A percentile compares a stretch with the other conserved stretches of the same genome.
phyloP scores from a whole-genome alignment of 2,113 vertebrate species.

The Pipra filicauda region DNA sequence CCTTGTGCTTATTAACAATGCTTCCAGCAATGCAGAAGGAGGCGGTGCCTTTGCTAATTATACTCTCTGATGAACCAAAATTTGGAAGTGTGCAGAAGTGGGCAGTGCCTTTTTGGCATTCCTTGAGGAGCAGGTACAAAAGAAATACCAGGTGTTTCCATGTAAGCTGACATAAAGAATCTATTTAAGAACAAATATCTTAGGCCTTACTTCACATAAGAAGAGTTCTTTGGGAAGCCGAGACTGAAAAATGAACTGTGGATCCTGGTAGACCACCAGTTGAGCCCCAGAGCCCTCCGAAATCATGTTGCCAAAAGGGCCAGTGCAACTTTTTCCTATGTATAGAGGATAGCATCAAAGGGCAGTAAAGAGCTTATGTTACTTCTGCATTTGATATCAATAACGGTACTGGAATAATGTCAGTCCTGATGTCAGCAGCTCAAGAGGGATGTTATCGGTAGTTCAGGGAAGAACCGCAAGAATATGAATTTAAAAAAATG shows the following conservation, averaged over 20 bases:
- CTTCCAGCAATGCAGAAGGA: background rate
- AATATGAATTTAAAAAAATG: background rate
- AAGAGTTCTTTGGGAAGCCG: background rate
- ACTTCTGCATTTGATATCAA: background rate
- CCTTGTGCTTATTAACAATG: background rate
- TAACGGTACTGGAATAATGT: background rate
- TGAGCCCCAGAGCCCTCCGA: background rate
- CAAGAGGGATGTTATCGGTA: background rate
- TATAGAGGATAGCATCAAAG: background rate
- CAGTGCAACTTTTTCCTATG: background rate
- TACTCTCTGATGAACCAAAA: background rate
- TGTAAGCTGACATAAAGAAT: background rate
- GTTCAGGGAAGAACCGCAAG: background rate
- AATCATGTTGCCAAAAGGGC: rapidly evolving
- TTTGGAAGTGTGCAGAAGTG: background rate
- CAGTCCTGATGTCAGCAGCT: background rate
- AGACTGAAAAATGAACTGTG: background rate
- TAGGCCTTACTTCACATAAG: background rate
- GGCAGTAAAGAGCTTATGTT: background rate
- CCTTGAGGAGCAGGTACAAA: background rate
- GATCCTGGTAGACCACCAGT: background rate
- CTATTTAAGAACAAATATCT: background rate
- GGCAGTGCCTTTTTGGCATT: background rate
- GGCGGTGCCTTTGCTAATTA: background rate
- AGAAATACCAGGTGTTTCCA: background rate